Conservation (phyloP, 2,888 invertebrate genomes). For the Calameuta filiformis region DNA sequence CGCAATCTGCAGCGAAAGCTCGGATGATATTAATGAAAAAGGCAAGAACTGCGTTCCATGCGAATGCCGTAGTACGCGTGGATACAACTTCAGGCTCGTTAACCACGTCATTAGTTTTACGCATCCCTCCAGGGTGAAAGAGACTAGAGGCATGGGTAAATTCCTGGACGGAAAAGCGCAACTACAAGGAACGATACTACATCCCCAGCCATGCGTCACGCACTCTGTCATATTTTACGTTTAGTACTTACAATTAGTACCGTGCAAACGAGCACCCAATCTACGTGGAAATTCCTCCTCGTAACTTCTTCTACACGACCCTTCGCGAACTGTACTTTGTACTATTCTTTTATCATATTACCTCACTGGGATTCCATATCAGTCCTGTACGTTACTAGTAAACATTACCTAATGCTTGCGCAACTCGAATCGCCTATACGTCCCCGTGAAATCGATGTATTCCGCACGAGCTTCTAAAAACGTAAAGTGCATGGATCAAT, state of each 20-base stretch:
- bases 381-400: neutral
- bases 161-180: neutral
- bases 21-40: neutral
- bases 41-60: neutral
- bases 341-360: neutral
- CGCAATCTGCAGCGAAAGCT: neutral
- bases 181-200: neutral
- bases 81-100: constrained; percentile 34
- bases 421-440: neutral
- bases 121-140: constrained; percentile 16
- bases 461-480: neutral
- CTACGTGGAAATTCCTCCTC: neutral
- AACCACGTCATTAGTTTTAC: constrained; percentile 38
- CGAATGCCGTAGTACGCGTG: neutral
- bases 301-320: neutral
- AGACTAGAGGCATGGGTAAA: neutral
- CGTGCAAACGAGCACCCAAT: neutral
- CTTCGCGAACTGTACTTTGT: neutral
- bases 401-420: neutral
- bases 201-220: neutral
- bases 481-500: neutral
- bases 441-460: neutral
- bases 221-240: constrained; percentile 13
- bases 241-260: constrained; percentile 3
- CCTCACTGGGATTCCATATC: neutral